These are phyloP conservation scores for Drosophila melanosoma DNA, from an alignment of 2,888 invertebrate genomes.

Conservation along the genomic window DNA sequence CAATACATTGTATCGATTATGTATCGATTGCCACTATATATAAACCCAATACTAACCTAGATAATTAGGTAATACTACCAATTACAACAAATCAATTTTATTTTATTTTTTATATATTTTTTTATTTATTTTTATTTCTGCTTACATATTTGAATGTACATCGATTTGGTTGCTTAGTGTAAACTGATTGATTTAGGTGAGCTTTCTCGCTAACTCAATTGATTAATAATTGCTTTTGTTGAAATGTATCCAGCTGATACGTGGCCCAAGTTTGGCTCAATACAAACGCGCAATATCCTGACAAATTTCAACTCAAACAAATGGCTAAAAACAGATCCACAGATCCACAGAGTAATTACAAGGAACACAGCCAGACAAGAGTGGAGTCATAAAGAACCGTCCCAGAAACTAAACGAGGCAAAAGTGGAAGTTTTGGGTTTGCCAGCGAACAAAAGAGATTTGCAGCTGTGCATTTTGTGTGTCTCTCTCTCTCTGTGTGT, in stretches of 20 bases:
- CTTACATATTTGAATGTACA: background rate
- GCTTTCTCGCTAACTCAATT: slow-evolving; percentile 52
- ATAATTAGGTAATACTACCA: too few species aligned
- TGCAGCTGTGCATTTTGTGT: slow-evolving; percentile 23
- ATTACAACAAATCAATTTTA: too few species aligned
- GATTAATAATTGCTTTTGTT: slow-evolving; percentile 68
- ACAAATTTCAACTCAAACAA: slow-evolving; percentile 76
- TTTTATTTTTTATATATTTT: too few species aligned
- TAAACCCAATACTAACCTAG: too few species aligned
- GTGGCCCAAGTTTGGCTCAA: slow-evolving; percentile 32
- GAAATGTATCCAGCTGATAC: slow-evolving; percentile 37
- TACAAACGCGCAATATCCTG: slow-evolving; percentile 61
- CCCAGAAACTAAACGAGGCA: slow-evolving; percentile 23
- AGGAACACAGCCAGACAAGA: slow-evolving; percentile 43
- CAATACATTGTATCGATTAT: too few species aligned
- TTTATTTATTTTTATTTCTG: too few species aligned
- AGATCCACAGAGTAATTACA: slow-evolving; percentile 73
- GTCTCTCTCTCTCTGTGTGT: slow-evolving; percentile 11
- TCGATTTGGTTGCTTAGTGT: slow-evolving; percentile 32
- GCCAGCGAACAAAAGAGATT: slow-evolving; percentile 12
- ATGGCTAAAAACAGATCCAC: slow-evolving; percentile 66
- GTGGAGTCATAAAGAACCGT: slow-evolving; percentile 46
- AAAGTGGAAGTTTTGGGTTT: slow-evolving; percentile 21
- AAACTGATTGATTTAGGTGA: slow-evolving; percentile 51
- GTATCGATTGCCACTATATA: too few species aligned